These are phyloP conservation scores for Empis livida DNA, from an alignment of 2,888 invertebrate species.

Conservation along the genomic window DNA sequence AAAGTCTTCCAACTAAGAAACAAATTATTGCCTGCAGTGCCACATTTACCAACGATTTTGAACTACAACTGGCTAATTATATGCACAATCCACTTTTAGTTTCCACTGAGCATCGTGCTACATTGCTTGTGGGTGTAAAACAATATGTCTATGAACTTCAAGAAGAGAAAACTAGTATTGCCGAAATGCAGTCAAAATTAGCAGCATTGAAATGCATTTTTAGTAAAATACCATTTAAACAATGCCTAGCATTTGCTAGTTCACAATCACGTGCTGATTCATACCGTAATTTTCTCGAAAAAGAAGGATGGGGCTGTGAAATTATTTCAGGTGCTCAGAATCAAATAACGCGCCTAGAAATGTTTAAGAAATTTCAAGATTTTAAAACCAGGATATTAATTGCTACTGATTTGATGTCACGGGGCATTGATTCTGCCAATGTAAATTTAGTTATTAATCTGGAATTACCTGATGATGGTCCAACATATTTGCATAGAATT, in stretches of 20 bases:
- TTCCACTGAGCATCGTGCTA: slow-evolving; percentile 52
- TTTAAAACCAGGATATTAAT: slow-evolving; percentile 75
- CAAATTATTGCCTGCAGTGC: slow-evolving; percentile 91
- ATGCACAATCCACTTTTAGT: slow-evolving; percentile 68
- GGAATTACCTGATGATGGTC: slow-evolving; percentile 66
- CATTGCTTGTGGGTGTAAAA: slow-evolving; percentile 66
- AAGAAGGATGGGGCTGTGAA: slow-evolving; percentile 63
- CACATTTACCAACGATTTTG: slow-evolving; percentile 70
- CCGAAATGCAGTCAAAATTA: slow-evolving; percentile 53
- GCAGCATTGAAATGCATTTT: slow-evolving; percentile 54
- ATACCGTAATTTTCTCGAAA: slow-evolving; percentile 55
- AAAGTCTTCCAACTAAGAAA: slow-evolving; percentile 56
- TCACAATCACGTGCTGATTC: slow-evolving; percentile 74
- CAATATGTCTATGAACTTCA: slow-evolving; percentile 60
- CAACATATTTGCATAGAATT: slow-evolving; percentile 86
- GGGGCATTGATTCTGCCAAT: slow-evolving; percentile 90
- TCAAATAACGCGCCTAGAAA: slow-evolving; percentile 62
- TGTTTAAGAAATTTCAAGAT: slow-evolving; percentile 62
- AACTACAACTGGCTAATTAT: slow-evolving; percentile 54
- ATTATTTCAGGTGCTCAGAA: slow-evolving; percentile 67
- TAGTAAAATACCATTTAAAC: slow-evolving; percentile 62
- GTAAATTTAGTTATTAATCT: slow-evolving; percentile 89
- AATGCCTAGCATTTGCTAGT: slow-evolving; percentile 85
- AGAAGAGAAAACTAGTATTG: slow-evolving; percentile 46
- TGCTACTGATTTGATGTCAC: slow-evolving; percentile 79